A percentile compares a stretch with the other conserved stretches of the same genome.
Conservation (phyloP, 2,113 vertebrate genomes). For the Trachemys scripta region DNA sequence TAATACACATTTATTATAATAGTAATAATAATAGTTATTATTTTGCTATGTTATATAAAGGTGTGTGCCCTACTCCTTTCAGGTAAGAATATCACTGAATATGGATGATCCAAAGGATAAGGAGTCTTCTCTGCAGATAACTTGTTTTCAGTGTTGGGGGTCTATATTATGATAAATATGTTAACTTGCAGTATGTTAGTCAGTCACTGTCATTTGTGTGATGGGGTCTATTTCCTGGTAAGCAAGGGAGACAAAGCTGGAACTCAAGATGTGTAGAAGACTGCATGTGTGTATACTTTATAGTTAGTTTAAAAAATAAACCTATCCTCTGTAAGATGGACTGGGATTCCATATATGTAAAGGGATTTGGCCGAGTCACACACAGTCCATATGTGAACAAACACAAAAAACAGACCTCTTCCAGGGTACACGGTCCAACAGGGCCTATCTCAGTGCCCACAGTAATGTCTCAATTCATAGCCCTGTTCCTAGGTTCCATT, state of each 20-base stretch:
- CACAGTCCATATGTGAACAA: no score
- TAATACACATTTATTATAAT: background rate
- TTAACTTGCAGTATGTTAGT: background rate
- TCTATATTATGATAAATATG: background rate
- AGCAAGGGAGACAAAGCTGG: background rate
- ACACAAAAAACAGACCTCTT: no score
- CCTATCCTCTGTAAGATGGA: background rate
- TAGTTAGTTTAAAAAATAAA: background rate
- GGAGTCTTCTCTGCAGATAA: background rate
- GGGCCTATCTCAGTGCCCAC: no score
- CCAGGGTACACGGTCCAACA: no score
- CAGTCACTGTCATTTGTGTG: background rate
- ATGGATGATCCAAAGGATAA: background rate
- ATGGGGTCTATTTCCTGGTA: background rate
- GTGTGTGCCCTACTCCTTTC: background rate
- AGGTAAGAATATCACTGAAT: background rate
- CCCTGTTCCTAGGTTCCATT: no score
- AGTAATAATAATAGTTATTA: background rate
- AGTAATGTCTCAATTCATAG: no score
- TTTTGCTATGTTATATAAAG: background rate
- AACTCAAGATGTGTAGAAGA: background rate
- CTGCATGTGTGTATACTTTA: background rate
- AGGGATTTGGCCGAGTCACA: background rate
- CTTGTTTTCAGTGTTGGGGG: background rate
- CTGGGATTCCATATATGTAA: background rate